Evolutionary conservation across 2,797 vertebrate genomes (phyloP).

Genomic region (Aplochiton taeniatus): DNA sequence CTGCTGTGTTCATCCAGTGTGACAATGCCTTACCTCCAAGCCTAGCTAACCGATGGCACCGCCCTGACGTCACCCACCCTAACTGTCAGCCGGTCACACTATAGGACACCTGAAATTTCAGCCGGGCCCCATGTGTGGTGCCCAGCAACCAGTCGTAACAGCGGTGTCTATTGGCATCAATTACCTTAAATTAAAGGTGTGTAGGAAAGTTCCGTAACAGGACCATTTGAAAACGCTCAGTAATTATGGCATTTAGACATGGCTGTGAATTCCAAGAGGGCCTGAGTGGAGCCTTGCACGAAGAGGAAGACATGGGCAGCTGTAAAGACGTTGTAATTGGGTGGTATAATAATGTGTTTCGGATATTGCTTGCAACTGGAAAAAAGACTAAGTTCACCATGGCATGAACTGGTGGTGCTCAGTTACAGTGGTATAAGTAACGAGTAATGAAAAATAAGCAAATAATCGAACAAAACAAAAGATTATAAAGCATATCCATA

Average conservation of each 20-base stretch:
- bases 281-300: not conserved
- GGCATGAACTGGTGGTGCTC: too few species aligned
- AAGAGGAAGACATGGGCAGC: too few species aligned
- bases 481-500: too few species aligned
- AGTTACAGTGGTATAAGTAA: too few species aligned
- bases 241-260: constrained; percentile 37
- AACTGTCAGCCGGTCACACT: constrained; percentile 2
- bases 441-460: too few species aligned
- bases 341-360: too few species aligned
- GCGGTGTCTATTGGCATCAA: constrained; percentile 5
- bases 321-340: too few species aligned
- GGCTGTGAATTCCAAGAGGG: constrained; percentile 15
- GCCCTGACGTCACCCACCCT: constrained; percentile 12
- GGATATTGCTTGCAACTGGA: too few species aligned
- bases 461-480: too few species aligned
- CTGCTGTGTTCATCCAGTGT: too few species aligned
- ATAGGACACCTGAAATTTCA: constrained; percentile 50
- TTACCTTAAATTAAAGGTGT: constrained; percentile 19
- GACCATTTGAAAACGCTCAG: constrained; percentile 11
- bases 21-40: not conserved
- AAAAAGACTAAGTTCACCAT: too few species aligned
- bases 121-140: constrained; percentile 22
- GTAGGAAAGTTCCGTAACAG: constrained; percentile 32
- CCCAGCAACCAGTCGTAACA: constrained; percentile 41
- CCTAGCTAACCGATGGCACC: constrained; percentile 1